Evolutionary conservation across 2,888 invertebrate genomes (phyloP).

Genomic region (Sabatieria punctata): DNA sequence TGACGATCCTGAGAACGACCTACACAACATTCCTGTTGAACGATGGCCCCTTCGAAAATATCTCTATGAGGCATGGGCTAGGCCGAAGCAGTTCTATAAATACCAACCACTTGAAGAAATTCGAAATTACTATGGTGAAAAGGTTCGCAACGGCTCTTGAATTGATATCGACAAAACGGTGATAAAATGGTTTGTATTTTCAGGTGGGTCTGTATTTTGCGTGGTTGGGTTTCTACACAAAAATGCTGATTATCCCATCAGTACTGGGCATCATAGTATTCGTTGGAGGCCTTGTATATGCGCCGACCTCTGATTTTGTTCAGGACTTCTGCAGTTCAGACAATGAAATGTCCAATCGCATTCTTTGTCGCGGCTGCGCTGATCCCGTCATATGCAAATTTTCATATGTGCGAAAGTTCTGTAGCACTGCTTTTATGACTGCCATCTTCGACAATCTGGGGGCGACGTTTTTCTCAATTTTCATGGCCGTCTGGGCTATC

Average conservation of each 20-base stretch:
- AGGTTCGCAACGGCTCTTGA: no score
- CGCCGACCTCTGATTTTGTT: not conserved
- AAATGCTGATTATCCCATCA: constrained; percentile 70
- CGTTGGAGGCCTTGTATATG: constrained; percentile 49
- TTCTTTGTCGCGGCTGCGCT: constrained; percentile 65
- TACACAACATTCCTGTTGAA: not conserved
- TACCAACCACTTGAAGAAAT: constrained; percentile 11
- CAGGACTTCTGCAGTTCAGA: not conserved
- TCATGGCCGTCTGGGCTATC: constrained; percentile 5
- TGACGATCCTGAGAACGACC: constrained; percentile 1
- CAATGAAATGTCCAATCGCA: constrained; percentile 49
- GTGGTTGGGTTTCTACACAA: constrained; percentile 84
- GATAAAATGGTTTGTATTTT: not conserved
- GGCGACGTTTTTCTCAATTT: not conserved
- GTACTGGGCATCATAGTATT: constrained; percentile 67
- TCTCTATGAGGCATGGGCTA: constrained; percentile 10
- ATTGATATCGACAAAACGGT: no score
- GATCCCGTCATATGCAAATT: not conserved
- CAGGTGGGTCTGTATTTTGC: constrained; percentile 59
- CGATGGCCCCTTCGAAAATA: constrained; percentile 8
- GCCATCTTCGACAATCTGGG: not conserved
- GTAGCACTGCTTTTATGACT: not conserved
- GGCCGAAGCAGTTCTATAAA: constrained; percentile 3
- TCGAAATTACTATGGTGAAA: constrained; percentile 37
- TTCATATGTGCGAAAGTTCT: not conserved